Percentiles rank a stretch among this genome's conserved stretches.
phyloP scores from a whole-genome alignment of 2,888 invertebrate genomes.

The Hartigia nigra region DNA sequence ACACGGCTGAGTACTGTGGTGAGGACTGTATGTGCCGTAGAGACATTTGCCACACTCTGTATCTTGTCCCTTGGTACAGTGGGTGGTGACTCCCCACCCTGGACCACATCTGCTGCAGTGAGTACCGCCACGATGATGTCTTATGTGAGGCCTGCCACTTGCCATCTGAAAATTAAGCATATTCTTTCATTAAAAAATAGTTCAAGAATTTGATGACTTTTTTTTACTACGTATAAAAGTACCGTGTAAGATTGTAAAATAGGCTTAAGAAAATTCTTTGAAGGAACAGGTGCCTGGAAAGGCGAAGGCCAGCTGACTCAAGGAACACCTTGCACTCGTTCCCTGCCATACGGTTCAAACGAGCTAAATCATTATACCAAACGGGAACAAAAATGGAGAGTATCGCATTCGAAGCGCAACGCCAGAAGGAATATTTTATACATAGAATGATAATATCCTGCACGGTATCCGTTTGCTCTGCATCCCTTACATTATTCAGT shows the following conservation, averaged over 20 bases:
- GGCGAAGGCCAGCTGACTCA: conserved; percentile 50
- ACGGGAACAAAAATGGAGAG: conserved; percentile 30
- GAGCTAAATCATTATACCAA: conserved; percentile 22
- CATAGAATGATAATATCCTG: background rate
- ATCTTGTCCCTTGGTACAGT: conserved; percentile 56
- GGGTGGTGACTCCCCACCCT: conserved; percentile 61
- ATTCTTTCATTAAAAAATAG: background rate
- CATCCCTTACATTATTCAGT: background rate
- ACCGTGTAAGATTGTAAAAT: background rate
- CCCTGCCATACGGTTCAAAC: conserved; percentile 30
- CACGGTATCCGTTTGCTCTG: background rate
- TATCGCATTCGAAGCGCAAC: background rate
- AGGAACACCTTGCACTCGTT: conserved; percentile 47
- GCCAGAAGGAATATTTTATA: background rate
- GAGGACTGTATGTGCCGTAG: conserved; percentile 62
- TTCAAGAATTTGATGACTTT: conserved; percentile 1
- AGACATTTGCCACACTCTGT: conserved; percentile 62
- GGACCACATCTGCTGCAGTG: conserved; percentile 64
- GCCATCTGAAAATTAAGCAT: background rate
- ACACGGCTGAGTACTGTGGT: conserved; percentile 63
- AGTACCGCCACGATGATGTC: conserved; percentile 56
- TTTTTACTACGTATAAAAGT: background rate
- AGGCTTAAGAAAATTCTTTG: conserved; percentile 18
- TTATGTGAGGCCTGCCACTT: conserved; percentile 48
- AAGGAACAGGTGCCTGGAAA: conserved; percentile 49